Conservation (phyloP, 1,140 invertebrate species). For the Aphis craccivora region DNA sequence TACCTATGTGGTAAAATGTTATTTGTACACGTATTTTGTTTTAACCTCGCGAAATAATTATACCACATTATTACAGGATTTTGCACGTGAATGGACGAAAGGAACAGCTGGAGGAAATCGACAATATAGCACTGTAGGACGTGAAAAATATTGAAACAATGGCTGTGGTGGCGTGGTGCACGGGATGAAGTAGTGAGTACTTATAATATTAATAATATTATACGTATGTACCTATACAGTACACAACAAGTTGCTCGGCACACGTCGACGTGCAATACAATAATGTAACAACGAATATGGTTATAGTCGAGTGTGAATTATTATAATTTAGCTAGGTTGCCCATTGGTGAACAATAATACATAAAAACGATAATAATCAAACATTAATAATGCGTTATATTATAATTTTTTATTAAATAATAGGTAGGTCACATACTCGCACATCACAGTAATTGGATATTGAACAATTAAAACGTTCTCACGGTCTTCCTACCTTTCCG, state of each 20-base stretch:
- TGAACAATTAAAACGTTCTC: too few relatives aligned
- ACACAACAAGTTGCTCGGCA: neutral
- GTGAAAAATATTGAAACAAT: constrained; percentile 18
- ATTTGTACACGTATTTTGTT: neutral
- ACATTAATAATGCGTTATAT: neutral
- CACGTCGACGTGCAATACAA: too few relatives aligned
- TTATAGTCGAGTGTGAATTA: too few relatives aligned
- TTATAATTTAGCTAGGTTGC: too few relatives aligned
- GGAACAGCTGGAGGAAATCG: constrained; percentile 21
- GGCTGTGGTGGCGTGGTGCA: neutral
- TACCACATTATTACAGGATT: neutral
- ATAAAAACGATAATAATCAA: neutral
- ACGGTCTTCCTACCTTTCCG: too few relatives aligned
- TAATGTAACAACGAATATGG: too few relatives aligned
- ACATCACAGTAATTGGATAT: too few relatives aligned
- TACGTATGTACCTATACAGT: neutral
- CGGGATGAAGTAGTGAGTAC: neutral
- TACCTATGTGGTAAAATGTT: neutral
- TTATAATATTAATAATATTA: neutral
- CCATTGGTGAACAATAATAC: neutral
- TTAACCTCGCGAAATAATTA: neutral
- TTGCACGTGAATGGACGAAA: neutral
- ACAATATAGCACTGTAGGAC: neutral
- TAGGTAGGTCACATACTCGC: too few relatives aligned
- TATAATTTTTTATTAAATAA: too few relatives aligned